Base-by-base conservation (phyloP, 2,888 invertebrate genomes). In the Campoletis raptor region DNA sequence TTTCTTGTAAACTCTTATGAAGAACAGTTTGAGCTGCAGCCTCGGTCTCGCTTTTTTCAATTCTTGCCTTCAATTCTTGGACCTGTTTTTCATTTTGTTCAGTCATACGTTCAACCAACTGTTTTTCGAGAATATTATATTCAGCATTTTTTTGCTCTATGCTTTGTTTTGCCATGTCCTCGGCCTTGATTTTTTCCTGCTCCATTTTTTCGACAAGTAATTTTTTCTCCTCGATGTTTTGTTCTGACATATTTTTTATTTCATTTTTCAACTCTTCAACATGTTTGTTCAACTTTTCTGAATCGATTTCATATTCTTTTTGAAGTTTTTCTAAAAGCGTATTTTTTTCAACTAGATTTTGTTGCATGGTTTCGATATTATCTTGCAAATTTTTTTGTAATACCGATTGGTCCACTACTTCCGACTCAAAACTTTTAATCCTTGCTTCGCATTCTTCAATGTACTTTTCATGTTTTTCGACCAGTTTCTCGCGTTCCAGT, bases 371-470 rank as follows among this genome's bases (percentile, higher is more conserved):
- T 4, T 30, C 61, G 30, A 61, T 61, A 15, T 30, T 12, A 30
- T 61, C 61, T 61, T 61, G 61, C 30, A 61, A 61, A 61, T 61
- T 61, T 61, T 61, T 61, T 1, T 61, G 61, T 30, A 12, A 15
- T 30, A 61, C 61, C 61, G 61, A 61, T 30, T 61, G 61, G 61
- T 61, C 61, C 30, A 61, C 61, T 12, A 61, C 61, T 30, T 61
- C 61, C 15, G 61, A 61, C 30, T 61, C 61, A 12, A 61, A 61
- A 61, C 24, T 30, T 18, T 61, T 12, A 15, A 61, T 61, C 61
- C 15, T 30, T 30, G 30, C 61, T 30, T 61, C 61, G 30, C 61
- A 61, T 15, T 61, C 61, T 61, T 7, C 30, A 61, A 61, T 61
- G 30, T 61, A 30, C 30, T 61, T 61, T 61, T 61, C 61, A 61